These are phyloP conservation scores for Gallinago jamesoni DNA, from an alignment of 2,113 vertebrate species.

Conservation along the genomic window DNA sequence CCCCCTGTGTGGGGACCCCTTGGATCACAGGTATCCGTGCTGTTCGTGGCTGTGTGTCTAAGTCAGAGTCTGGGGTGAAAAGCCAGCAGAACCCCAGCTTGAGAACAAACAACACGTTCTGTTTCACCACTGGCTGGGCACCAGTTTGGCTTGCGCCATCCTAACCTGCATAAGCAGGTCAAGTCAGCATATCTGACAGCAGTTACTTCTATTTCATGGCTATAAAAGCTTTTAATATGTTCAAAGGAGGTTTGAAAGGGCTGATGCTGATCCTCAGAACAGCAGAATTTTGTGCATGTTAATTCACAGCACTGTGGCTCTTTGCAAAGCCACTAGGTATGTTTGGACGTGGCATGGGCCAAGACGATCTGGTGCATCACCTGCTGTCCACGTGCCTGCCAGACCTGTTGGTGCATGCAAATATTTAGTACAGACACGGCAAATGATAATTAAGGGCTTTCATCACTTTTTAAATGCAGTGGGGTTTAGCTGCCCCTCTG, in stretches of 20 bases:
- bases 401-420: not conserved
- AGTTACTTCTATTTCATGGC: not conserved
- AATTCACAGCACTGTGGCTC: not conserved
- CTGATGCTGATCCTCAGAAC: not conserved
- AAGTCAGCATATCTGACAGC: accelerated
- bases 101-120: accelerated
- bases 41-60: not conserved
- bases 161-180: accelerated
- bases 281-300: not conserved
- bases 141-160: not conserved
- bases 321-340: not conserved
- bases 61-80: not conserved
- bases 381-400: not conserved
- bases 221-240: accelerated
- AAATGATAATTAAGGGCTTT: not conserved
- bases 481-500: not conserved
- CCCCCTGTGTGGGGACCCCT: not conserved
- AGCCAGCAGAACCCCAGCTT: not conserved
- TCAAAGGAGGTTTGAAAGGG: not conserved
- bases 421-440: not conserved
- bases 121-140: not conserved
- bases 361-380: no score
- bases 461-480: not conserved
- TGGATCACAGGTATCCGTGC: accelerated
- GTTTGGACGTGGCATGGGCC: not conserved